Percentiles rank a stretch among this genome's conserved stretches.
Conservation (phyloP, 2,888 invertebrate genomes). For the Drosophila crucigera region DNA sequence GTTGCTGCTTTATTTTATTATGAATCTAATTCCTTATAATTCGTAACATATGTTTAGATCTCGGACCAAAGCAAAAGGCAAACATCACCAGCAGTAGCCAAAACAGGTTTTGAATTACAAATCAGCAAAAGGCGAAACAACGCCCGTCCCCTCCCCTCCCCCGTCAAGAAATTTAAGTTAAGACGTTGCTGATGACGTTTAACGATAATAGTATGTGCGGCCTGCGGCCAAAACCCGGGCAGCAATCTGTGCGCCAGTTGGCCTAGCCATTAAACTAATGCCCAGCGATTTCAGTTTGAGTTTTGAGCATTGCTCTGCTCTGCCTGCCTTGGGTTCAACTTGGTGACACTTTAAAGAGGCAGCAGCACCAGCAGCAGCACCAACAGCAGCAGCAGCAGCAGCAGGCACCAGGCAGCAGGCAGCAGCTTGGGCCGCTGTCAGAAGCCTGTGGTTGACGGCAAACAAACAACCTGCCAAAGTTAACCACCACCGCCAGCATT, state of each 20-base stretch:
- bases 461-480: slow-evolving; percentile 30
- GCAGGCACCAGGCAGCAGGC: slow-evolving; percentile 6
- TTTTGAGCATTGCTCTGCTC: slow-evolving; percentile 55
- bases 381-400: not conserved
- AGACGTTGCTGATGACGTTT: slow-evolving; percentile 80
- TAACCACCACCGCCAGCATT: slow-evolving; percentile 1
- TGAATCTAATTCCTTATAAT: slow-evolving; percentile 81
- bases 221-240: slow-evolving; percentile 31
- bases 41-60: slow-evolving; percentile 76
- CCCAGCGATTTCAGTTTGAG: slow-evolving; percentile 73
- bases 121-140: slow-evolving; percentile 51
- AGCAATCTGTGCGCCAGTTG: slow-evolving; percentile 62
- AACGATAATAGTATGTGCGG: slow-evolving; percentile 63
- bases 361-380: not conserved
- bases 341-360: slow-evolving; percentile 79
- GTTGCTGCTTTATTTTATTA: slow-evolving; percentile 76
- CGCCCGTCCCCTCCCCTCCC: not conserved
- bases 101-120: slow-evolving; percentile 79
- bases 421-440: not conserved
- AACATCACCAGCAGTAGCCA: slow-evolving; percentile 5
- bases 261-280: slow-evolving; percentile 73
- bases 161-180: slow-evolving; percentile 64
- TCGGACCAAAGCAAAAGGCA: slow-evolving; percentile 28
- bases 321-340: slow-evolving; percentile 52
- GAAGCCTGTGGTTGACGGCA: slow-evolving; percentile 14